These are phyloP conservation scores for Aethina tumida DNA, from an alignment of 1,140 invertebrate species.

Conservation along the genomic window DNA sequence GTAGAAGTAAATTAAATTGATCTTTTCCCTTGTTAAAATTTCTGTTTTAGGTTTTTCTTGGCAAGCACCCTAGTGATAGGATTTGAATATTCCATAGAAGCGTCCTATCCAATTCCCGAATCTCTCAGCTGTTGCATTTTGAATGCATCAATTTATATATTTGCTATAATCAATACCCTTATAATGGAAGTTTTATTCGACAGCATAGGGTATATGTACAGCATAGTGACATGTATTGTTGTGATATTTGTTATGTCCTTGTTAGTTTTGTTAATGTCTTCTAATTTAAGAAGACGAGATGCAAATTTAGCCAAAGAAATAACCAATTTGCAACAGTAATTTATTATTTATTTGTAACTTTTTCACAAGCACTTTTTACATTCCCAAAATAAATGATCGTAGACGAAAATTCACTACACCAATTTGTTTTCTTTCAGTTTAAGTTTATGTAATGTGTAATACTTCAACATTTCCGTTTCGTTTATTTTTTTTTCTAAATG, in stretches of 20 bases:
- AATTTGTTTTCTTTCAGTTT: too few relatives aligned
- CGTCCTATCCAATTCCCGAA: constrained; percentile 26
- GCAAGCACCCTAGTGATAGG: constrained; percentile 20
- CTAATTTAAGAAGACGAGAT: constrained; percentile 19
- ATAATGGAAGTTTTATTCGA: constrained; percentile 15
- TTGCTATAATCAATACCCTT: constrained; percentile 19
- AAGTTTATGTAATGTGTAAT: too few relatives aligned
- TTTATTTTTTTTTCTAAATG: too few relatives aligned
- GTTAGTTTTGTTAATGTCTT: constrained; percentile 13
- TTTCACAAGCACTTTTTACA: too few relatives aligned
- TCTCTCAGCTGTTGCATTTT: constrained; percentile 19
- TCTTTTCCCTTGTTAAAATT: neutral
- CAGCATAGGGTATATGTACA: constrained; percentile 12
- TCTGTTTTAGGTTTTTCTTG: constrained; percentile 25
- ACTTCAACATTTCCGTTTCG: too few relatives aligned
- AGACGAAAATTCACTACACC: too few relatives aligned
- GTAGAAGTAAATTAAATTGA: constrained; percentile 11
- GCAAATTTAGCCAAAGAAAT: too few relatives aligned
- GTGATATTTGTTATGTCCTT: constrained; percentile 12
- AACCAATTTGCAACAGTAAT: too few relatives aligned
- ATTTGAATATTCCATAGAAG: constrained; percentile 25
- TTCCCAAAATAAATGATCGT: too few relatives aligned
- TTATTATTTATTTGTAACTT: too few relatives aligned
- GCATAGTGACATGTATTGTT: constrained; percentile 14
- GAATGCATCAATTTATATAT: constrained; percentile 20